Base-by-base conservation (phyloP, 64 coral and sea anemone species). In the Stichodactyla helianthus region DNA sequence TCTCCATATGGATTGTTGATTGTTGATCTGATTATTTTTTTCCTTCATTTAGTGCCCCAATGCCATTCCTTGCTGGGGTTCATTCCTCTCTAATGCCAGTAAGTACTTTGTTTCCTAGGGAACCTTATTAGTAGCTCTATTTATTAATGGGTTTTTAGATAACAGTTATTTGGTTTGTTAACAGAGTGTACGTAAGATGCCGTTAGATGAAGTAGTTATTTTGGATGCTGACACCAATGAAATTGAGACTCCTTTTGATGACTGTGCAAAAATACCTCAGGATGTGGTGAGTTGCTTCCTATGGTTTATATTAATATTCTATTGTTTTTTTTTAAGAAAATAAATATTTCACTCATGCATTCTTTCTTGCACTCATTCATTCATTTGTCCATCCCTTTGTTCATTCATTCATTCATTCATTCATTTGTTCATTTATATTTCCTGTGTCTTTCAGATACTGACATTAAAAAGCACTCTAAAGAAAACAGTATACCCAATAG, bases 61-160 rank as follows among this genome's bases (percentile, higher is more conserved):
- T 99, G 97, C 97, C 97, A 2, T 99, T 99, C 78, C 86, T 99
- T 26, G 90, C 91, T 50, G 97, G 97, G 18, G 81, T 99, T 15
- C 97, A 99, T 71, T 71, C 97, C 60, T 99, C 97, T 18, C 82
- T 99, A 25, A 99, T 99, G 97, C 84, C 86, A 53, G 97, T 99
- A 86, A 54, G 89, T 87, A 25, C 10, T 10, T 62, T 52, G 50
- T 76, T 76, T 44, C 35, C 35, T 44, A 44, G 35, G 35, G 35
- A 44, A 44, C 35, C 35, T 44, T 44, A 44, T 44, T 44, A 44
- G 35, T 44, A 14, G 59, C 14, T 62, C 17, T 17, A 18, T 62
- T 5, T 62, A 62, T 15, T 0, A 65, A 65, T 18, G 62, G 62
- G 5, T 6, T 9, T n/a, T 22, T n/a, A 5, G 22, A 18, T n/a